Evolutionary conservation across 2,888 invertebrate species (phyloP).

Genomic region (Dastarcus helophoroides): DNA sequence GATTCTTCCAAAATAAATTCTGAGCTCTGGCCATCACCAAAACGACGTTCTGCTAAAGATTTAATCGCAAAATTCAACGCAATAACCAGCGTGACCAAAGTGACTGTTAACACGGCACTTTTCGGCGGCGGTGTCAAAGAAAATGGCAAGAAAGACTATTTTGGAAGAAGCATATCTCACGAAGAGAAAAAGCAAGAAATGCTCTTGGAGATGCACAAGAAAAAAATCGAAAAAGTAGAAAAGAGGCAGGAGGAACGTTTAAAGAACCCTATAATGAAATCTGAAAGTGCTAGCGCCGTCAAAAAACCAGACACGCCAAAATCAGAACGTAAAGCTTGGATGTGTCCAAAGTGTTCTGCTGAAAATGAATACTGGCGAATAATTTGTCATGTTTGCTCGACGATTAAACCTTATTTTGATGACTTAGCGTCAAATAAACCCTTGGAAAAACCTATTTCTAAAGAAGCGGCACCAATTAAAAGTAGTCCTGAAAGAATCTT

Average conservation of each 20-base stretch:
- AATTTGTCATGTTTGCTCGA: constrained; percentile 50
- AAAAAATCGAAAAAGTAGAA: constrained; percentile 26
- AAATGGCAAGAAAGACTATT: constrained; percentile 25
- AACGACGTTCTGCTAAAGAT: constrained; percentile 39
- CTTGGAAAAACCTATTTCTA: constrained; percentile 10
- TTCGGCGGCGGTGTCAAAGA: constrained; percentile 32
- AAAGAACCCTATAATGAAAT: constrained; percentile 30
- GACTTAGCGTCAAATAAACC: constrained; percentile 22
- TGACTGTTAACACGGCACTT: constrained; percentile 40
- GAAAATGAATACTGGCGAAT: constrained; percentile 50
- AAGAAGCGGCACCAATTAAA: constrained; percentile 16
- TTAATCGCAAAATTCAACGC: constrained; percentile 53
- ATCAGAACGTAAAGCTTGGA: constrained; percentile 39
- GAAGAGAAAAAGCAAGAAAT: constrained; percentile 26
- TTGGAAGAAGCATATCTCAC: constrained; percentile 25
- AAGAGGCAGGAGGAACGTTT: constrained; percentile 16
- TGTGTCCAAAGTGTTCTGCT: constrained; percentile 48
- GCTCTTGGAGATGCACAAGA: constrained; percentile 24
- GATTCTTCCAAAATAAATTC: constrained; percentile 21
- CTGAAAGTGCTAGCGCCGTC: constrained; percentile 32
- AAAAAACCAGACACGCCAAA: constrained; percentile 27
- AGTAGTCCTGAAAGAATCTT: constrained; percentile 24
- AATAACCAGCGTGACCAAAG: constrained; percentile 45
- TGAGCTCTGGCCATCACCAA: constrained; percentile 29
- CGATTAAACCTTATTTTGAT: constrained; percentile 40